These are phyloP conservation scores for Dicrurus megarhynchus DNA, from an alignment of 2,113 vertebrate genomes.

Conservation along the genomic window DNA sequence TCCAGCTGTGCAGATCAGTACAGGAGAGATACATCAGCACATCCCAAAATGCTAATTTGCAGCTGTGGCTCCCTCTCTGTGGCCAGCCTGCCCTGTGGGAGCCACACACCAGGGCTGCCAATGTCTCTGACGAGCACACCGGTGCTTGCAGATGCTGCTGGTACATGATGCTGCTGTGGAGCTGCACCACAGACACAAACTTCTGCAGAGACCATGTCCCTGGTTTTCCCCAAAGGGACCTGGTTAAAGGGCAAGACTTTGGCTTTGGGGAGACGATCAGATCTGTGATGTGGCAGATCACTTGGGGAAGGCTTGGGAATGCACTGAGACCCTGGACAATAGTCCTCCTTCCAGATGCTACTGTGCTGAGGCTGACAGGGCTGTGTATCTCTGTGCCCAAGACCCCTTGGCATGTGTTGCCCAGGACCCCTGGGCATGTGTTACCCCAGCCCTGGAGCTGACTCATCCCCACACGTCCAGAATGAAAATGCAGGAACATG, in stretches of 20 bases:
- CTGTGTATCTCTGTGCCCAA: background rate
- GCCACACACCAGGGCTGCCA: background rate
- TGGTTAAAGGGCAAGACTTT: background rate
- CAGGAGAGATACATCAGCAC: background rate
- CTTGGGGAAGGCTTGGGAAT: background rate
- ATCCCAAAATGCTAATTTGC: background rate
- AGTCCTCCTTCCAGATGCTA: background rate
- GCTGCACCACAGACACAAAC: background rate
- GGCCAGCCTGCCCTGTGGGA: rapidly evolving
- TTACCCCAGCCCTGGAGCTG: background rate
- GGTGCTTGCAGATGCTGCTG: rapidly evolving
- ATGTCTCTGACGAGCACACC: rapidly evolving
- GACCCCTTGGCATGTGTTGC: background rate
- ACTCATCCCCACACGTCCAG: rapidly evolving
- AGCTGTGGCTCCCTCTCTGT: background rate
- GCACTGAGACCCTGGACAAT: background rate
- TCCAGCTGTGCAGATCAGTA: background rate
- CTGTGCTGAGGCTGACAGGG: background rate
- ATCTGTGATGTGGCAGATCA: background rate
- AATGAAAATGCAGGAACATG: background rate
- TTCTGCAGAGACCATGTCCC: background rate
- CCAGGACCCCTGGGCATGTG: too few species aligned
- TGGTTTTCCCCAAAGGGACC: background rate
- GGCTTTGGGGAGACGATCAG: background rate
- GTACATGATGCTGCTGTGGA: background rate